Evolutionary conservation across 2,113 vertebrate species (phyloP), one percentile per base, ranked within the genome.

Genomic region (Triplophysa siluroides): DNA sequence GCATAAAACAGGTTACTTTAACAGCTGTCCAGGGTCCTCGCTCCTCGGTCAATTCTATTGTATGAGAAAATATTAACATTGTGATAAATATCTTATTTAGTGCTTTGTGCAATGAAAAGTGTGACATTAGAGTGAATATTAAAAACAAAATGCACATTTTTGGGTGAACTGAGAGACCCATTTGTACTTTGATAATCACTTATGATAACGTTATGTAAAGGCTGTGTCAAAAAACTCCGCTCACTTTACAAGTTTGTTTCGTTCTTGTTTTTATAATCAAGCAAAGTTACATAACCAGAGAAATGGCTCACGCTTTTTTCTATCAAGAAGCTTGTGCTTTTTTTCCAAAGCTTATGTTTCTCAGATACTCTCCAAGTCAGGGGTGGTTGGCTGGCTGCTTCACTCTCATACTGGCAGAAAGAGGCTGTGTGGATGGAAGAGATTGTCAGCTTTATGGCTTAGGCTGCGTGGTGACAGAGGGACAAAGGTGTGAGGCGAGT

Each of bases 381-480:
- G 58, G 78, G 43, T 82, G 70, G 33, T 29, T 64, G 54, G 19
- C 82, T 76, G 78, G 47, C 69, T 77, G 33, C 58, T 58, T 50
- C 33, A 62, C 75, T 70, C 43, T 60, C 56, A 47, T 33, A 16
- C 68, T 69, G 76, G 79, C 81, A 72, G 64, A 65, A 56, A 62
- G 65, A 68, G 71, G 47, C 26, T 11, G 50, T 82, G 80, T 82
- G 74, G 79, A 41, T 69, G 67, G 72, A 50, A 67, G 70, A 82
- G 81, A 80, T 70, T 78, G 81, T 69, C 81, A 72, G 81, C 54
- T 83, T 77, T 83, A 69, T 85, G 83, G 86, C 82, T 81, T 43
- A 7, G 33, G 33, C 33, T 38, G 64, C 67, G 7, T 61, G 41
- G 78, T 66, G 78, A 83, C 62, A 78, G 73, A 43, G 47, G 74